These are phyloP conservation scores for Notechis scutatus DNA, from an alignment of 2,113 vertebrate genomes.

Conservation along the genomic window DNA sequence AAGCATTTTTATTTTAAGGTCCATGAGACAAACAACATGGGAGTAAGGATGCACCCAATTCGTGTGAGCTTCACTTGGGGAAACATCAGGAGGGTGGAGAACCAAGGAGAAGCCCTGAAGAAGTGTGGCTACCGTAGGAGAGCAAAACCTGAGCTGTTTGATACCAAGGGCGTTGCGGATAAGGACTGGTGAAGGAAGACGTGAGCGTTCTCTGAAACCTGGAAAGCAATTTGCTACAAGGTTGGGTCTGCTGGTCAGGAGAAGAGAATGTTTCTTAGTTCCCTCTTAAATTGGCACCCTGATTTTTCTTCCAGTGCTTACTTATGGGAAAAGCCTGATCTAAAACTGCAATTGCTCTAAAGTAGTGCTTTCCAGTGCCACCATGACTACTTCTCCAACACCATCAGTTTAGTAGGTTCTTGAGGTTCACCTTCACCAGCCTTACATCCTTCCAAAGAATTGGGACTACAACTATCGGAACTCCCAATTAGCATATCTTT, in stretches of 20 bases:
- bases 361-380: neutral
- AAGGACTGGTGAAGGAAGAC: conserved; percentile 35
- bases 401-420: neutral
- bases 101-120: neutral
- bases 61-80: neutral
- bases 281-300: neutral
- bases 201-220: neutral
- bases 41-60: neutral
- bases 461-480: neutral
- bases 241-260: neutral
- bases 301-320: neutral
- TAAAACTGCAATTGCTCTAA: neutral
- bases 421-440: neutral
- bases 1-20: conserved; percentile 2
- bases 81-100: neutral
- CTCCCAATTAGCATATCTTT: neutral
- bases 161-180: conserved; percentile 7
- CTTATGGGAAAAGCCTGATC: neutral
- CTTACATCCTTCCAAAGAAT: neutral
- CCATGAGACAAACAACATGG: neutral
- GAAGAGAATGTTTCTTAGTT: neutral
- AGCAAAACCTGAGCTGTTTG: conserved; percentile 24
- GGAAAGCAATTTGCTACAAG: neutral
- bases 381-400: neutral
- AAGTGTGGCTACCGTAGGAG: conserved; percentile 14